phyloP scores from a whole-genome alignment of 2,888 invertebrate genomes.

The Acleris emargana region DNA sequence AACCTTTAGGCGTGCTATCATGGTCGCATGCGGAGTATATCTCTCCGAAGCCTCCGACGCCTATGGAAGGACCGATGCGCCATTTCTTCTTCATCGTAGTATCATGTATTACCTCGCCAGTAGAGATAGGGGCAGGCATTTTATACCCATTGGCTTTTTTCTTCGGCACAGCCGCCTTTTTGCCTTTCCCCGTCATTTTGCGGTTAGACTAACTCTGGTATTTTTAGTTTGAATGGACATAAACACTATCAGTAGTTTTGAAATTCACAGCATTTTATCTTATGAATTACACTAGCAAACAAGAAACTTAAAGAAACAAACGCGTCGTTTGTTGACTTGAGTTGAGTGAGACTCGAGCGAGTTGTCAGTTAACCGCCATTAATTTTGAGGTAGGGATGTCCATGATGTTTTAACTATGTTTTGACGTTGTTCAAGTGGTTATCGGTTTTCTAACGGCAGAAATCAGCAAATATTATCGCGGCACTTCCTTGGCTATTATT shows the following conservation, averaged over 20 bases:
- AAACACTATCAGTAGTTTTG: slow-evolving; percentile 11
- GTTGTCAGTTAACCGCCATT: slow-evolving; percentile 34
- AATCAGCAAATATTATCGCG: too few species aligned
- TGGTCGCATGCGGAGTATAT: slow-evolving; percentile 92
- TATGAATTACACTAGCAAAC: slow-evolving; percentile 18
- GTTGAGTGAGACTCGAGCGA: not conserved
- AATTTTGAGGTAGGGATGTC: slow-evolving; percentile 29
- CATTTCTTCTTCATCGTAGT: slow-evolving; percentile 89
- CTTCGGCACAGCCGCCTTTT: slow-evolving; percentile 68
- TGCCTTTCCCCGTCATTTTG: slow-evolving; percentile 65
- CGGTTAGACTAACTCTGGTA: slow-evolving; percentile 16
- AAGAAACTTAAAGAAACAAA: slow-evolving; percentile 21
- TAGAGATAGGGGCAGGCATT: slow-evolving; percentile 88
- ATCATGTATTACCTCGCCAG: slow-evolving; percentile 91
- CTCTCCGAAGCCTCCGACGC: slow-evolving; percentile 96
- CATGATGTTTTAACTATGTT: slow-evolving; percentile 1
- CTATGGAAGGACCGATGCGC: slow-evolving; percentile 94
- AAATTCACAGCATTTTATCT: slow-evolving; percentile 25
- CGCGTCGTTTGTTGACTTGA: slow-evolving; percentile 32
- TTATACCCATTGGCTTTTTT: slow-evolving; percentile 77
- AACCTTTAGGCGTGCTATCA: slow-evolving; percentile 77
- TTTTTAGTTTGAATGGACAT: slow-evolving; percentile 3
- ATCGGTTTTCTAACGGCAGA: not conserved
- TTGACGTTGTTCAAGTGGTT: not conserved
- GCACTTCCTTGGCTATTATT: too few species aligned